Base-by-base conservation (phyloP, 2,888 invertebrate genomes). In the Zaprionus bogoriensis region DNA sequence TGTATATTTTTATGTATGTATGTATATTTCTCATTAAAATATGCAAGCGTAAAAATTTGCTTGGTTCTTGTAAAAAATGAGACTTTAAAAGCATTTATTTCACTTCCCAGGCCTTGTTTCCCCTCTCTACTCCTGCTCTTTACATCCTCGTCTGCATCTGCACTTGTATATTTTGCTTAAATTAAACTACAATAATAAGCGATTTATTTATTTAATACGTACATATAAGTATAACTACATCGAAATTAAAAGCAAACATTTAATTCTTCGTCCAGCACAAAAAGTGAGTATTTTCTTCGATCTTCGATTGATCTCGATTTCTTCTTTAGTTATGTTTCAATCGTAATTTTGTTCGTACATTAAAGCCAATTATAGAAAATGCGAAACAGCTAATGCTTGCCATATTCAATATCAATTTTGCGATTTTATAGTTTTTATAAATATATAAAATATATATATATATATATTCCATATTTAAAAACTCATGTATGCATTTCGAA, bases 41-140 rank as follows among this genome's bases (percentile, higher is more conserved):
- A 82, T 84, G 82, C 86, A 83, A 87, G 83, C 87, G 59, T 68
- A 70, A 85, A 87, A 87, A 81, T 73, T 70, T 69, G 87, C 85
- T 87, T 82, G 77, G 75, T 77, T 87, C 76, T 83, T 80, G 84
- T 78, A 87, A 83, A 80, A 83, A 87, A 87, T 78, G 82, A 87
- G 82, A 87, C 87, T 87, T 87, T 87, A 87, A 88, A 88, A 88
- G 88, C 88, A 82, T 86, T 84, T 83, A 82, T 86, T 84, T 83
- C 72, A 67, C 76, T 84, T 81, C 59, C 85, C 77, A 78, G 78
- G 87, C 76, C 69, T 72, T 70, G 45, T 57, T n/a, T n/a, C n/a
- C n/a, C n/a, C n/a, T n/a, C n/a, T n/a, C 67, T 50, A 57, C 55
- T 27, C 67, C 69, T 74, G 71, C 69, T 68, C 74, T 74, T 72